Percentiles rank a stretch among this genome's conserved stretches.
These are phyloP conservation scores for Albula goreensis DNA, from an alignment of 2,113 vertebrate genomes.

Conservation along the genomic window DNA sequence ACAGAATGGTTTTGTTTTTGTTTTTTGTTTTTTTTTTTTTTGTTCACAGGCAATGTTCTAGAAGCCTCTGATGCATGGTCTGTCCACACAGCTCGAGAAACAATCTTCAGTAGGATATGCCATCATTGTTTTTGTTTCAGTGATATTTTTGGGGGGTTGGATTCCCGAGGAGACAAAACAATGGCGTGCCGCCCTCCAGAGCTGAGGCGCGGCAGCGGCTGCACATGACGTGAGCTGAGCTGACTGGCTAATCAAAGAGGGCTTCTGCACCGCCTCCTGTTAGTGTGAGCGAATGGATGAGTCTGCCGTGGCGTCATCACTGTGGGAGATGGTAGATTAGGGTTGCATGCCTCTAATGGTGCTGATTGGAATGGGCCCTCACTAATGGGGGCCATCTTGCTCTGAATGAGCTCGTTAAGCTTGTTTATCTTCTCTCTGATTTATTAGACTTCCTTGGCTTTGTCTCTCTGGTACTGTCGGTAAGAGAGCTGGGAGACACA, in stretches of 20 bases:
- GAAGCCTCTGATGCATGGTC: background rate
- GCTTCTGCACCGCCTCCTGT: background rate
- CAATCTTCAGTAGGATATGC: conserved; percentile 58
- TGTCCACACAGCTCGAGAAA: conserved; percentile 7
- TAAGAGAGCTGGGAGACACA: background rate
- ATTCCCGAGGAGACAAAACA: conserved; percentile 64
- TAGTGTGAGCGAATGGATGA: conserved; percentile 39
- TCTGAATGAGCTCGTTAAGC: background rate
- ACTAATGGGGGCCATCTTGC: background rate
- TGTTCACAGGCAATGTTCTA: background rate
- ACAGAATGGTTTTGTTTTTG: background rate
- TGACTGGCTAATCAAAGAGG: background rate
- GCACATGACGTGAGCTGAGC: background rate
- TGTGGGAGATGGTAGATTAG: background rate
- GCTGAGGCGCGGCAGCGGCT: background rate
- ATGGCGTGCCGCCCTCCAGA: conserved; percentile 54
- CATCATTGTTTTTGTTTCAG: conserved; percentile 59
- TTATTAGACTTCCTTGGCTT: background rate
- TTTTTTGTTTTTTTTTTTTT: background rate
- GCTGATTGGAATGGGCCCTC: background rate
- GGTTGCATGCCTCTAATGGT: background rate
- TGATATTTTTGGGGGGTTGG: conserved; percentile 53
- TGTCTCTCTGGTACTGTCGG: background rate
- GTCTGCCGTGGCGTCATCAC: conserved; percentile 17
- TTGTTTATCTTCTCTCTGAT: background rate